Base-by-base conservation (phyloP, 2,797 vertebrate genomes). In the Columba guinea region DNA sequence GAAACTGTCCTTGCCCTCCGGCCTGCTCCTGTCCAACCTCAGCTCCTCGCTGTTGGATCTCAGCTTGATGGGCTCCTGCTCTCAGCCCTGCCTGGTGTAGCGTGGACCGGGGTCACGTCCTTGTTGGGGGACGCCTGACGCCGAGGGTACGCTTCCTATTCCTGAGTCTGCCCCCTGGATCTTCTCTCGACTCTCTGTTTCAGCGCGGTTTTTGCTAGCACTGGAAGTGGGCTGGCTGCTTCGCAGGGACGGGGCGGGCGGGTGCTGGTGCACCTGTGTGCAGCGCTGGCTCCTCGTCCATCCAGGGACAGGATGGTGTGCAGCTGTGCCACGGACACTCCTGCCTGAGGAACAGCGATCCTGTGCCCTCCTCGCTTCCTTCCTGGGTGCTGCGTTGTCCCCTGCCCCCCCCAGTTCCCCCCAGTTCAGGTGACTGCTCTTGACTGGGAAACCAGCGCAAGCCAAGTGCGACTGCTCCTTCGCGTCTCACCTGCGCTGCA, bases 51-150 rank as follows among this genome's bases (percentile, higher is more conserved):
- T 22, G 13, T 0, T 4, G 86, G 52, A 5, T 41, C 70, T 51
- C 6, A 5, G 37, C 7, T 17, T 27, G 32, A 5, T 4, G 4
- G 49, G 41, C 4, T 34, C 10, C 28, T 14, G 71, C 4, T 26
- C 74, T 7, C 8, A 0, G 0, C 24, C 26, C 19, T 4, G 8
- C 30, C n/a, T 10, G 2, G 17, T 13, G 41, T 4, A 10, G 26
- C 3, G 28, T 16, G 9, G 39, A 56, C 30, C 6, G 39, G 23
- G 58, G 10, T 5, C 2, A 1, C 0, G 0, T 22, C 55, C 58
- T 30, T 1, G 0, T 20, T 3, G 3, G 3, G 65, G 49, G 15
- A 9, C 2, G 9, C 0, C 1, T 24, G 65, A 20, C n/a, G 71
- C 58, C 3, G 5, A 19, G 49, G 16, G 37, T 22, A 16, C 65